These are phyloP conservation scores for Dysidea cf. avara DNA, from an alignment of 37 sponge, comb jelly and placozoan genomes.

Conservation along the genomic window DNA sequence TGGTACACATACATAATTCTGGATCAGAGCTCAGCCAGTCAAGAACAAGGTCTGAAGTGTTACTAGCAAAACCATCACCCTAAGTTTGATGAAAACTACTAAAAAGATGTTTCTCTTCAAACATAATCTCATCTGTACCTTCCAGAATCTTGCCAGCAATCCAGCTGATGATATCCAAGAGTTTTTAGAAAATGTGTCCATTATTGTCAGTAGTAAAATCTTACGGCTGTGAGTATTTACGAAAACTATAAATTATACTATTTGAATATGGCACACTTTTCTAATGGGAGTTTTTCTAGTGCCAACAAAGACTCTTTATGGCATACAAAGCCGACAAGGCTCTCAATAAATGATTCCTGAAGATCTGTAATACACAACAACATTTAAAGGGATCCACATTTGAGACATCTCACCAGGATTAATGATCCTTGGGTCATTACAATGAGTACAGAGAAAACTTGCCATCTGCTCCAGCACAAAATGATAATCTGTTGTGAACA, in stretches of 20 bases:
- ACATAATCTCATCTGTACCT: too few relatives aligned
- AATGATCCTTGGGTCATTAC: constrained; percentile 5
- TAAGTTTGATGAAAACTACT: too few relatives aligned
- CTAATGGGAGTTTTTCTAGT: constrained; percentile 4
- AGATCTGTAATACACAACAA: not conserved
- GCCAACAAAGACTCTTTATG: constrained; percentile 16
- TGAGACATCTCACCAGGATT: not conserved
- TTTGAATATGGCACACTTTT: not conserved
- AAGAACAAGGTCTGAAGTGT: too few relatives aligned
- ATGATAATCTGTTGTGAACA: too few relatives aligned
- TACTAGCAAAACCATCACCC: too few relatives aligned
- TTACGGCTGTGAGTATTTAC: not conserved
- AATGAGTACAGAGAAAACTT: constrained; percentile 11
- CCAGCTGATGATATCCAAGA: constrained; percentile 14
- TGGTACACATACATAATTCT: too few relatives aligned
- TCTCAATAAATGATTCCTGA: constrained; percentile 20
- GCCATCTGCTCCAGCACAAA: constrained; percentile 14
- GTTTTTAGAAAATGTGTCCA: constrained; percentile 12
- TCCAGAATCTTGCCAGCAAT: constrained; percentile 24
- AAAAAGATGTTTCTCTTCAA: too few relatives aligned
- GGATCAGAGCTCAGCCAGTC: too few relatives aligned
- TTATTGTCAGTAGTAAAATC: constrained; percentile 18
- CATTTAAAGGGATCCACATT: too few relatives aligned
- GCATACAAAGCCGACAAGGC: constrained; percentile 11
- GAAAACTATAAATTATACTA: too few relatives aligned